Evolutionary conservation across 2,113 vertebrate species (phyloP), one percentile per base, ranked within the genome.

Genomic region (Clupea harengus): DNA sequence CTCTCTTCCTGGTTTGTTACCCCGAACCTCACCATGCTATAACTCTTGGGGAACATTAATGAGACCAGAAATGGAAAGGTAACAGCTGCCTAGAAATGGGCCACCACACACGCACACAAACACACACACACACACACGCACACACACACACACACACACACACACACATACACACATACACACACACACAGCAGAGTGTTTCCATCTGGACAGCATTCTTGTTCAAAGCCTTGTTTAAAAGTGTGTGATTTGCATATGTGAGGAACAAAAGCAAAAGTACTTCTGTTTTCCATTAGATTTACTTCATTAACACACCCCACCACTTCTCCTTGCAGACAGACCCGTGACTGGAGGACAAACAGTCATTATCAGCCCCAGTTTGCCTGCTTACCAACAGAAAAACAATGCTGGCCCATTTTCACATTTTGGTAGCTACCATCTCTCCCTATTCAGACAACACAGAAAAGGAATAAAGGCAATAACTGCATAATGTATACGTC

Each of bases 141-240:
- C 54, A 32, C 60, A 54, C 39, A 18, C 81, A 81, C 67, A 81
- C 83, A 39, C 39, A 39, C 52, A 54, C 52, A 64, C 60, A 64
- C 60, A 64, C 60, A 81, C 46, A 39, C 83, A 85, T 84, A 75
- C 82, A 85, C 72, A 49, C 60, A 39, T 54, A 80, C 17, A 75
- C 6, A 39, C 39, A 85, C 84, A 78, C 54, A 89, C 88, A 28
- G 50, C 86, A 88, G 87, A 94, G 87, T 87, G 89, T 91, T 94
- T 91, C 92, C 93, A 93, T 92, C 88, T 95, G 94, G 87, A 52
- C 67, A 39, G 88, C 87, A 83, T 83, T 85, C 91, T 75, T 75
- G 67, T 93, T 95, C 92, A 95, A 94, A 93, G 92, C 84, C 89
- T 85, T 91, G 86, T 92, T 90, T 91, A 90, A 88, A 92, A 86